Evolutionary conservation across 2,113 vertebrate species (phyloP).

Genomic region (Ceratotherium simum): DNA sequence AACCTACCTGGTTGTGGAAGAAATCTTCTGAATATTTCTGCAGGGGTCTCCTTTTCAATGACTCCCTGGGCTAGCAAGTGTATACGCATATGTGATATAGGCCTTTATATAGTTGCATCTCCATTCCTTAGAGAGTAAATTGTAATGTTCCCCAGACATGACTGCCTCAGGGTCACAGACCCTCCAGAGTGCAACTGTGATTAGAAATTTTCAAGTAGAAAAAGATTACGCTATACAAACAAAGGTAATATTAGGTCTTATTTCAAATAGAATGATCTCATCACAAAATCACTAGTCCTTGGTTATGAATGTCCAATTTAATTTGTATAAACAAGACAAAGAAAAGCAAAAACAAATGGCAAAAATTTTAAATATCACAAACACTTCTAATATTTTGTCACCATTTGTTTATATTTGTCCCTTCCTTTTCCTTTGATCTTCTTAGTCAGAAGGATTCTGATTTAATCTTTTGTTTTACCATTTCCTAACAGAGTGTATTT

Average conservation of each 20-base stretch:
- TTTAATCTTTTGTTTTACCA: neutral
- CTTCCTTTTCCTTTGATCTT: neutral
- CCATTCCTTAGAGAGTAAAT: neutral
- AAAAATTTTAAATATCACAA: neutral
- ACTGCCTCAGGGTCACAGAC: neutral
- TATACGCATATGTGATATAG: neutral
- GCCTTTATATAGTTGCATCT: neutral
- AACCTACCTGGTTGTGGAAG: neutral
- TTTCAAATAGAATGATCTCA: neutral
- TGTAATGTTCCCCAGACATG: neutral
- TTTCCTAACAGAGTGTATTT: neutral
- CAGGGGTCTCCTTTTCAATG: neutral
- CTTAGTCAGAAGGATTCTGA: neutral
- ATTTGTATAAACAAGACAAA: neutral
- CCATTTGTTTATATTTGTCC: too few relatives aligned
- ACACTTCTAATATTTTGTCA: neutral
- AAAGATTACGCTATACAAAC: neutral
- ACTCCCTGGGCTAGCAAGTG: neutral
- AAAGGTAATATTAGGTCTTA: neutral
- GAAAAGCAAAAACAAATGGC: neutral
- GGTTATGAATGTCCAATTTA: neutral
- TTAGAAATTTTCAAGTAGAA: neutral
- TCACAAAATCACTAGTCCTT: neutral
- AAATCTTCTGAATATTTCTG: neutral
- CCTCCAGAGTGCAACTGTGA: neutral